Conservation (phyloP, 2,888 invertebrate genomes). For the Cynaeus angustus region DNA sequence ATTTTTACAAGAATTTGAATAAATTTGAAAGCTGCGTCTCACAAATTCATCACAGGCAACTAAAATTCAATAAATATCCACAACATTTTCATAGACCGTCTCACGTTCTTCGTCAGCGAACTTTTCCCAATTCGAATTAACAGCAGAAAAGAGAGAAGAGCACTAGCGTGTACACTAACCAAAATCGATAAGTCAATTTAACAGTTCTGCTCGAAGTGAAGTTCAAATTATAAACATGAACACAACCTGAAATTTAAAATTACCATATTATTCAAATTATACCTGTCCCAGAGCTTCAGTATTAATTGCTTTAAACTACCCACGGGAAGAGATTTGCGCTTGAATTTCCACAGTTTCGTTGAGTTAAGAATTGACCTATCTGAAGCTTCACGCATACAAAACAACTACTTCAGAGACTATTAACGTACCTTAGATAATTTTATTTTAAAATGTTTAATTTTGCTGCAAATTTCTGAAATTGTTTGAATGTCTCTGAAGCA, state of each 20-base stretch:
- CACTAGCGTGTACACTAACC: neutral
- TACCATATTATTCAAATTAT: conserved; percentile 41
- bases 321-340: conserved; percentile 27
- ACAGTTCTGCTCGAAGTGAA: neutral
- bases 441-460: conserved; percentile 2
- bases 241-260: conserved; percentile 26
- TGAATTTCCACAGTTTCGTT: conserved; percentile 19
- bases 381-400: conserved; percentile 23
- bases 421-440: conserved; percentile 9
- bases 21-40: too few species aligned
- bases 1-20: too few species aligned
- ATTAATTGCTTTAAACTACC: conserved; percentile 39
- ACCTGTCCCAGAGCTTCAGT: conserved; percentile 27
- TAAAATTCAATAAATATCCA: too few species aligned
- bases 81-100: too few species aligned
- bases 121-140: neutral
- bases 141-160: neutral
- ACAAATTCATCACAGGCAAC: too few species aligned
- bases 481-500: neutral
- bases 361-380: conserved; percentile 35
- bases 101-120: neutral
- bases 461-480: conserved; percentile 1
- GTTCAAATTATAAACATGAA: conserved; percentile 19
- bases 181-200: conserved; percentile 13
- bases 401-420: conserved; percentile 26